Base-by-base conservation (phyloP, 2,113 vertebrate species). In the Zosterops pallidus region DNA sequence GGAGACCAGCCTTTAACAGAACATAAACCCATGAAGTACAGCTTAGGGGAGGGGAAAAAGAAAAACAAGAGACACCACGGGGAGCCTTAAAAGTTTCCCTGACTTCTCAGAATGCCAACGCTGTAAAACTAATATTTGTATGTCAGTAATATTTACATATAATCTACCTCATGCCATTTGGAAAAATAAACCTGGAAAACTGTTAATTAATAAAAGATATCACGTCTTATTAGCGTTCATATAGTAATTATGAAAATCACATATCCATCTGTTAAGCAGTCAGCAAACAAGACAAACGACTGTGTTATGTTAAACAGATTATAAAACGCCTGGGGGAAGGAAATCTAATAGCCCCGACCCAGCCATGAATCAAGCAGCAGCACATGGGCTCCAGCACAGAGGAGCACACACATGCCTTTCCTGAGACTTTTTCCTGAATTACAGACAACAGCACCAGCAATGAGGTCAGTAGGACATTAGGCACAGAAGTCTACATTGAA, bases 281-380 rank as follows among this genome's bases (percentile, higher is more conserved):
- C 96, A 96, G 97, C 98, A 98, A 99, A 98, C 98, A 98, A 98
- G 98, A 99, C 98, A 98, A 98, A 98, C 85, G 97, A 96, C 97
- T 97, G 92, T 94, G 98, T 98, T 98, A 97, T 96, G 98, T 98
- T 98, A 98, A 99, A 98, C 97, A 98, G 98, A 98, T 99, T 98
- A 98, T 95, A 97, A 89, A 97, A 96, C 95, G 98, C 98, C 98
- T 97, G 78, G 95, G 98, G 98, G 98, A 98, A 96, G 96, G 97
- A 94, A 97, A 97, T 97, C 98, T 97, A 98, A 98, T 95, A 97
- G 97, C 83, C 93, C 94, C 83, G 72, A 93, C 98, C 98, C 97
- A 97, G 97, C 93, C 98, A 96, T 83, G 96, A 97, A 97, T 97
- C 98, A 97, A 96, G 95, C 95, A 95, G 97, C 97, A 97, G 96